Evolutionary conservation across 2,797 vertebrate genomes (phyloP).

Genomic region (Rhodeus uyekii): DNA sequence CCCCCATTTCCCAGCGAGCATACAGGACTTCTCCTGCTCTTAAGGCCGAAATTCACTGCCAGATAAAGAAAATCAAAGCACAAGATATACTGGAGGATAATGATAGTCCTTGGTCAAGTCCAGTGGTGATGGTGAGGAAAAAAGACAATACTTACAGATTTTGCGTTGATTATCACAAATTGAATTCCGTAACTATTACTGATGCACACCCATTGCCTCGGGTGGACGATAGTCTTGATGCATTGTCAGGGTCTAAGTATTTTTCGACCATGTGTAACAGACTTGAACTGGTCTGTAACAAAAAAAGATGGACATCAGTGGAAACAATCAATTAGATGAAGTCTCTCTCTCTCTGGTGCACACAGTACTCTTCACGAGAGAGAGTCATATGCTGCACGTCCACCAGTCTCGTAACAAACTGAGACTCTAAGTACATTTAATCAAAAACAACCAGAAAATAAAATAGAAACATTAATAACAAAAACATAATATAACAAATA

Average conservation of each 20-base stretch:
- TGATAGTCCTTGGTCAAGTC: constrained; percentile 34
- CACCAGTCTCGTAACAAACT: too few species aligned
- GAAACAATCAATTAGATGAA: too few species aligned
- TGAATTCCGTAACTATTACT: constrained; percentile 31
- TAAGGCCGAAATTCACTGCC: neutral
- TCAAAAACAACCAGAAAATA: too few species aligned
- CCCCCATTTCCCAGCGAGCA: neutral
- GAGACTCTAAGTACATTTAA: too few species aligned
- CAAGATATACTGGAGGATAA: constrained; percentile 20
- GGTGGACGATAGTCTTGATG: constrained; percentile 30
- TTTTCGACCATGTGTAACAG: too few species aligned
- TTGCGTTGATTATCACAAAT: constrained; percentile 28
- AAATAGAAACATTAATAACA: too few species aligned
- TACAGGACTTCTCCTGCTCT: neutral
- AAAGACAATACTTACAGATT: constrained; percentile 23
- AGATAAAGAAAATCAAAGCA: constrained; percentile 12
- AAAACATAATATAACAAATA: too few species aligned
- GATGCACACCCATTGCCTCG: constrained; percentile 12
- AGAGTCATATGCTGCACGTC: too few species aligned
- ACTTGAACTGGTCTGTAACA: too few species aligned
- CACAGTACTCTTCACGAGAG: too few species aligned
- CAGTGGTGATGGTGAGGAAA: constrained; percentile 18
- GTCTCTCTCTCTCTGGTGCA: too few species aligned
- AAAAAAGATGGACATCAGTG: too few species aligned
- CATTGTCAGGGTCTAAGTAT: constrained; percentile 16